Conservation (phyloP, 1,140 invertebrate species). For the Cyphomyrmex costatus region DNA sequence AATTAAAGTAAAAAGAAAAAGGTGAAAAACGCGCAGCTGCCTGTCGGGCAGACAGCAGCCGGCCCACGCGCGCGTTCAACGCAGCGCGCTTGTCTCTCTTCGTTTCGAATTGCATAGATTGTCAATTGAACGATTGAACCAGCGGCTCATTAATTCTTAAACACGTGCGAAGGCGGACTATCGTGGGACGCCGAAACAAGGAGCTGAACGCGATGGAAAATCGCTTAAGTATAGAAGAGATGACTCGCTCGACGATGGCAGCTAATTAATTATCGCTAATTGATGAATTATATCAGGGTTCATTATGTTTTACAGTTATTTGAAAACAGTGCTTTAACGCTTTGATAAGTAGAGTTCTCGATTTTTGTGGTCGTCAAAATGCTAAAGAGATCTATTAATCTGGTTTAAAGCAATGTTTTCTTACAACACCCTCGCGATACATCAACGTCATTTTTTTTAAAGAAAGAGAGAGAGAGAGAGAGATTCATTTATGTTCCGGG, state of each 20-base stretch:
- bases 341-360: background rate
- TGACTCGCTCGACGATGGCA: background rate
- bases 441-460: slow-evolving; percentile 39
- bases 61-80: slow-evolving; percentile 49
- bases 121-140: background rate
- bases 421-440: background rate
- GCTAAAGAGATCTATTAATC: background rate
- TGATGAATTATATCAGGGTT: background rate
- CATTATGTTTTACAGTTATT: background rate
- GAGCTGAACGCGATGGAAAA: slow-evolving; percentile 30
- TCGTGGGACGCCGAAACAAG: slow-evolving; percentile 14
- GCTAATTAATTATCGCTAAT: slow-evolving; percentile 21
- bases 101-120: slow-evolving; percentile 50
- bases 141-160: slow-evolving; percentile 50
- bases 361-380: background rate
- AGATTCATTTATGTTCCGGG: slow-evolving; percentile 55
- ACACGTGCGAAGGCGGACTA: slow-evolving; percentile 18
- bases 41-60: slow-evolving; percentile 36
- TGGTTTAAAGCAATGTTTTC: background rate
- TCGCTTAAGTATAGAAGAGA: background rate
- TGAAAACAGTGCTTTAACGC: background rate
- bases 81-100: slow-evolving; percentile 52
- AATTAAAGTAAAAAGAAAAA: slow-evolving; percentile 61
- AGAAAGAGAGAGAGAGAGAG: too few relatives aligned
- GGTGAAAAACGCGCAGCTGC: slow-evolving; percentile 32